These are phyloP conservation scores for Cephonodes hylas DNA, from an alignment of 2,888 invertebrate species.

Conservation along the genomic window DNA sequence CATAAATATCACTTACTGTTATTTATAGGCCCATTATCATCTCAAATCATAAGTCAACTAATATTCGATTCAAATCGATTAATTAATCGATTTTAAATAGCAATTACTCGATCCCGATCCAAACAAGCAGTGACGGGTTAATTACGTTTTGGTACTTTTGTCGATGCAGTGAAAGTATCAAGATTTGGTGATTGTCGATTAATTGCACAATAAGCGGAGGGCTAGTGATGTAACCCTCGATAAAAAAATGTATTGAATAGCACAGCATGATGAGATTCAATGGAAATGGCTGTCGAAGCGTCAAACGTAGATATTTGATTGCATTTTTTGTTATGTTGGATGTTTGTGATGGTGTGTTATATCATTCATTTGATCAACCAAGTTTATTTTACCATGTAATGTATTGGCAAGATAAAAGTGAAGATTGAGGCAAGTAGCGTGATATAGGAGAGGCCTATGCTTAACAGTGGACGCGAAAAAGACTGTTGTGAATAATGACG, in stretches of 20 bases:
- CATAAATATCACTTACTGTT: too few relatives aligned
- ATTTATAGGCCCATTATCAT: too few relatives aligned
- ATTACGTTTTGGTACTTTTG: constrained; percentile 8
- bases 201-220: constrained; percentile 15
- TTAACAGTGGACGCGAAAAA: too few relatives aligned
- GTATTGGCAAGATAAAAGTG: too few relatives aligned
- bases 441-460: too few relatives aligned
- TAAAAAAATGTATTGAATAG: constrained; percentile 1
- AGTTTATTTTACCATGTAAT: too few relatives aligned
- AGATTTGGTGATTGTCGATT: constrained; percentile 17
- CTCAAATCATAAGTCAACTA: background rate
- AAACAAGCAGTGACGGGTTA: background rate
- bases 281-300: background rate
- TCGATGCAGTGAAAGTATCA: constrained; percentile 14
- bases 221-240: constrained; percentile 12
- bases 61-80: background rate
- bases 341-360: background rate
- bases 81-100: background rate
- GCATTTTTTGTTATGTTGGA: background rate
- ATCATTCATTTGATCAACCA: background rate
- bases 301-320: background rate
- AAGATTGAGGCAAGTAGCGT: too few relatives aligned
- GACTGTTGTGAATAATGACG: too few relatives aligned
- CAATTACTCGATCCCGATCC: background rate
- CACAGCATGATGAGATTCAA: background rate